Base-by-base conservation (phyloP, 92 coral and sea anemone genomes). In the Meandrina meandrites region DNA sequence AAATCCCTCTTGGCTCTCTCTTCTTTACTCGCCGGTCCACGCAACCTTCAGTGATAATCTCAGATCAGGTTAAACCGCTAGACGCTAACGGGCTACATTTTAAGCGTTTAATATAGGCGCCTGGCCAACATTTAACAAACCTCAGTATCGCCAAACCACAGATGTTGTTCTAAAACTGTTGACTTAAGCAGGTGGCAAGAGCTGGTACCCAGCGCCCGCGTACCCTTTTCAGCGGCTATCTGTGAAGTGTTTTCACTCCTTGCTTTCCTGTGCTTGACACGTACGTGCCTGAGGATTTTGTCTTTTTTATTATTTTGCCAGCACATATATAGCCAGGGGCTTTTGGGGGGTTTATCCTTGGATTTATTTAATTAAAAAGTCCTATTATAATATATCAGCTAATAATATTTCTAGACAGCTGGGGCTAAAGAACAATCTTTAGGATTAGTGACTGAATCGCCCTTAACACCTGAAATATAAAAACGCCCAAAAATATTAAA, bases 1-100 rank as follows among this genome's bases (percentile, higher is more conserved):
- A 16, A 28, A 19, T 32, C 28, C 69, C 35, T 22, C 72, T n/a
- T 74, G 40, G 73, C 79, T 70, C 32, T 42, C 37, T 14, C 47
- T 48, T 7, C 73, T 72, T 8, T 35, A 35, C 76, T 3, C 1
- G 22, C 45, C 76, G 11, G 47, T 72, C 22, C 37, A 16, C 35
- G 5, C 80, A 21, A 54, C 68, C 72, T 68, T 24, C 57, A 17
- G 24, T 14, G 60, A 18, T 35, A 24, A 27, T 35, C 16, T 32
- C 57, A 84, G 80, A 58, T 74, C 87, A 73, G 51, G 34, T 66
- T 18, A 56, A n/a, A n/a, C 51, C 77, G 31, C 87, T 24, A 28
- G 54, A 84, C 56, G 42, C 58, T 37, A 84, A 58, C 69, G 80
- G 87, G n/a, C 87, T 84, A 84, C 87, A 84, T 84, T 70, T 81